Base-by-base conservation (phyloP, 2,113 vertebrate species). In the Calidris pugnax region DNA sequence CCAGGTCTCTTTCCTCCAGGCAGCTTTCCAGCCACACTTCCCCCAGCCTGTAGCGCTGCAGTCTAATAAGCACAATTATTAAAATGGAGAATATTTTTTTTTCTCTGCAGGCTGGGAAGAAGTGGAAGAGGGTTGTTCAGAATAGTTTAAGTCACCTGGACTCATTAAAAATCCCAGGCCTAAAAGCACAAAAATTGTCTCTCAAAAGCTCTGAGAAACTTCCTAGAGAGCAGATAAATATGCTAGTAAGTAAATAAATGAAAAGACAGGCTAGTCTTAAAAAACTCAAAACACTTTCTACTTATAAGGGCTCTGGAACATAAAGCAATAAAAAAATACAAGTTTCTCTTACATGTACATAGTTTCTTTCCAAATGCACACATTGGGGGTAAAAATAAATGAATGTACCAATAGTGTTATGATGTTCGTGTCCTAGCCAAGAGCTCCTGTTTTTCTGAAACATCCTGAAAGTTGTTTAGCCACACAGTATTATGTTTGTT, bases 341-440 rank as follows among this genome's bases (percentile, higher is more conserved):
- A 32, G 2, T 30, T 53, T 50, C 6, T 60, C 3, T 73, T 88
- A 77, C 8, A 50, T 71, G 43, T 32, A 17, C 19, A 14, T 23
- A 33, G 14, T 37, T 9, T 47, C 3, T 60, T 81, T 75, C 37
- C 4, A 84, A 47, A 33, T 68, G 27, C 15, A 66, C 2, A 19
- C 5, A 37, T 68, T 27, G 69, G 45, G 3, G 2, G 4, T 33
- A 59, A 82, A 72, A 91, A 39, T 24, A 87, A 85, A 55, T 60
- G 0, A 19, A 35, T 68, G 63, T 37, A n/a, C 2, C 4, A 41
- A 16, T 7, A 67, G 4, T 12, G 6, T 4, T 39, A 55, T 28
- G 47, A 41, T 20, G 12, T 7, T 85, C 3, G 48, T 20, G 20
- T 64, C 39, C 20, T 51, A 64, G 19, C 32, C 22, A 76, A 79